Conservation (phyloP, 1,140 invertebrate genomes). For the Zophobas morio region DNA sequence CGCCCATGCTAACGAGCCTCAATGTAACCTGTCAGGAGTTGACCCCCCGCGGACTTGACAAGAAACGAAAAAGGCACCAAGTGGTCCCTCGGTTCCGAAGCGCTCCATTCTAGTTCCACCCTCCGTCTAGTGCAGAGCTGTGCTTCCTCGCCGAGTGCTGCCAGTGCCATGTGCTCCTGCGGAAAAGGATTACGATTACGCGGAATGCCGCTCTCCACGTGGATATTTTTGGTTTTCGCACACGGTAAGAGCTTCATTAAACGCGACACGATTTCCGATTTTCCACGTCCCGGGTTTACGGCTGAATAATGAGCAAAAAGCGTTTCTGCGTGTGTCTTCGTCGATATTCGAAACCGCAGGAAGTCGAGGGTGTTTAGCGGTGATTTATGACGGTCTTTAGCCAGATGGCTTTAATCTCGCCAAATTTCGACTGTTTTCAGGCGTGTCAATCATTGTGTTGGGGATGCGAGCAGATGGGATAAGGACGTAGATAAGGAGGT, state of each 20-base stretch:
- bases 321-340: background rate
- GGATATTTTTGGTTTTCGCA: conserved; percentile 23
- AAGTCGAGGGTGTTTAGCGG: conserved; percentile 39
- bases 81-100: conserved; percentile 32
- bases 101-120: conserved; percentile 27
- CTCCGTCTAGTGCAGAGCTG: conserved; percentile 1
- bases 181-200: conserved; percentile 32
- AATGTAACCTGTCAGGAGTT: conserved; percentile 42
- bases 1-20: conserved; percentile 31
- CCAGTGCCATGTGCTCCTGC: conserved; percentile 30
- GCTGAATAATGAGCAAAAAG: conserved; percentile 26
- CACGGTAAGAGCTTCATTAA: conserved; percentile 24
- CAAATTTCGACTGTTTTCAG: background rate
- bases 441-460: background rate
- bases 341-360: conserved; percentile 30
- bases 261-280: conserved; percentile 1
- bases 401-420: background rate
- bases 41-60: conserved; percentile 46
- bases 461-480: too few relatives aligned
- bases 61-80: conserved; percentile 43
- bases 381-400: conserved; percentile 31
- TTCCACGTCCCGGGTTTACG: background rate
- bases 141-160: background rate
- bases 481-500: background rate
- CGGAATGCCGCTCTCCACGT: conserved; percentile 2